Conservation (phyloP, 2,797 vertebrate species). For the Heterohyrax brucei region DNA sequence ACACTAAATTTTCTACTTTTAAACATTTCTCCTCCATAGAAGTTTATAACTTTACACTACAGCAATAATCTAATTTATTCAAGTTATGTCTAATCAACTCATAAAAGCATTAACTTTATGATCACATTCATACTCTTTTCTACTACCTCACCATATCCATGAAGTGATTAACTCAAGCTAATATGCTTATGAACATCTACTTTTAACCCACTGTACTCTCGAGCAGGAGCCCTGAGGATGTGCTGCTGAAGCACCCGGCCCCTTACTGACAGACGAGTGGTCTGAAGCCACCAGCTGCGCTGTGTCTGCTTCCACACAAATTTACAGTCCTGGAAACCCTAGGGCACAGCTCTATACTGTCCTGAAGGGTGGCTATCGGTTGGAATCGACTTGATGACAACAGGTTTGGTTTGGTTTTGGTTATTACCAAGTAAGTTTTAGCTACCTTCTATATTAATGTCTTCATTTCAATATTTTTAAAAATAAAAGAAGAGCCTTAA, state of each 20-base stretch:
- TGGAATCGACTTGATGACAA: no score
- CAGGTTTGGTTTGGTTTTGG: no score
- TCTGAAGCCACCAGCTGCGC: no score
- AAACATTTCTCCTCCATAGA: neutral
- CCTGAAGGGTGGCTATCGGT: no score
- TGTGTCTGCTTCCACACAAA: no score
- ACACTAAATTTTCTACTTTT: neutral
- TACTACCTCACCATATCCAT: constrained; percentile 16
- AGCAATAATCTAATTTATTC: constrained; percentile 29
- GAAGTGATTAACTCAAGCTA: constrained; percentile 35
- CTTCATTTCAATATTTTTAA: constrained; percentile 50
- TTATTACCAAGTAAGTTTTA: constrained; percentile 49
- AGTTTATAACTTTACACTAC: constrained; percentile 30
- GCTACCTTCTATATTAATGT: constrained; percentile 45
- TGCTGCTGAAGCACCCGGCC: no score
- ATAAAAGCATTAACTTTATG: constrained; percentile 40
- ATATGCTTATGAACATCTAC: constrained; percentile 8
- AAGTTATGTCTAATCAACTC: constrained; percentile 22
- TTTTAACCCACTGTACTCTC: constrained; percentile 7
- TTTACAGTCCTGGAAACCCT: no score
- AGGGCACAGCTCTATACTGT: no score
- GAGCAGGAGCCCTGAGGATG: no score
- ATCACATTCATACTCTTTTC: neutral
- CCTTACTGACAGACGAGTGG: no score
- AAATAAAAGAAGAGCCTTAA: constrained; percentile 35